Conservation (phyloP, 2,797 vertebrate genomes). For the Luscinia luscinia region DNA sequence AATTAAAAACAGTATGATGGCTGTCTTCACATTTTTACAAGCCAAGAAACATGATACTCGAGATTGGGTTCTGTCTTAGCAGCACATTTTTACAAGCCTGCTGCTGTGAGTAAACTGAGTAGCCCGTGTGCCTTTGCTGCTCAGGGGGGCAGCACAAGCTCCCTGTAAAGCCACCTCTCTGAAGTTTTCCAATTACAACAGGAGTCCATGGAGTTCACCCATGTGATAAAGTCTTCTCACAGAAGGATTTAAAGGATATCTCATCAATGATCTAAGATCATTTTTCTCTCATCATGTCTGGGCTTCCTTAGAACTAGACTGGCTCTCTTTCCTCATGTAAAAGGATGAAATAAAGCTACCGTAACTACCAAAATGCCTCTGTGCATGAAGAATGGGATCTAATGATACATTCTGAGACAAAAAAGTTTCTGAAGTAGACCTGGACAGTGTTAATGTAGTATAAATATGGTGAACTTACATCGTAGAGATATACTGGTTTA, state of each 20-base stretch:
- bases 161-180: accelerated
- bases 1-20: conserved; percentile 68
- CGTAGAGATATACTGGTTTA: accelerated
- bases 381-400: background rate
- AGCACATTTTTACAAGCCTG: conserved; percentile 46
- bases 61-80: conserved; percentile 50
- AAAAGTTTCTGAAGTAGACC: background rate
- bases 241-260: background rate
- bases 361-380: background rate
- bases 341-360: background rate
- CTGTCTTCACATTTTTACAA: conserved; percentile 73
- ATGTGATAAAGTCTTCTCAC: background rate
- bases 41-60: conserved; percentile 45
- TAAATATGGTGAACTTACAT: background rate
- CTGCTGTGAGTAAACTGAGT: background rate
- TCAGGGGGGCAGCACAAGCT: background rate
- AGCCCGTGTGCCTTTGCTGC: background rate
- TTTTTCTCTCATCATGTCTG: background rate
- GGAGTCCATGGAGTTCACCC: background rate
- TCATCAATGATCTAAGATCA: background rate
- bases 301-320: background rate
- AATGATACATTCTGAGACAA: background rate
- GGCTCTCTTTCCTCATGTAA: background rate
- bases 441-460: background rate
- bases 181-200: background rate